Base-by-base conservation (phyloP, 1,140 invertebrate genomes). In the Pygmarrhopalites habei region DNA sequence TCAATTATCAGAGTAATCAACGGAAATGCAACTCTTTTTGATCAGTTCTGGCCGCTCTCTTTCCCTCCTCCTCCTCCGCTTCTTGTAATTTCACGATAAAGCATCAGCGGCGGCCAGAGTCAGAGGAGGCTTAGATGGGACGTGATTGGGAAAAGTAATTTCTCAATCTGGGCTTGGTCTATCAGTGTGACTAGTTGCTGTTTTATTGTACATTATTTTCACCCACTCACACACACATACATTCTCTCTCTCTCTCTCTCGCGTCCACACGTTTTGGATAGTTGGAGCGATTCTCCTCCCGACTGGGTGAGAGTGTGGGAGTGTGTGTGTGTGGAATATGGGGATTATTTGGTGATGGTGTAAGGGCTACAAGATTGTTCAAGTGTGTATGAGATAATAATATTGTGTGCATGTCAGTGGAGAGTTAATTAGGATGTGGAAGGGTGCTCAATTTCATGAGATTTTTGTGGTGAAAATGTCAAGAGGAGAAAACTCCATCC, bases 1-100 rank as follows among this genome's bases (percentile, higher is more conserved):
- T 69, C 68, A 69, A 69, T 69, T 69, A 69, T 69, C 68, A 64
- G 56, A 66, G 64, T 69, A 69, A 69, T 69, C 68, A 69, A 69
- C 29, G 64, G 64, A 69, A 69, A 66, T 65, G 66, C 62, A 64
- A 62, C 62, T 65, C 62, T 63, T 63, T 65, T 58, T 66, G 67
- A 69, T 66, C 67, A 69, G 57, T 69, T 62, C 59, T 61, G 47
- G 21, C 52, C 58, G 15, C 58, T 56, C 52, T 60, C 58, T 52
- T 55, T 41, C 44, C 30, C 35, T 52, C 32, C 46, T 57, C 25
- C 25, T 10, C 25, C 39, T 35, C 55, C 32, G 15, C 32, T 58
- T n/a, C 62, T 63, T 67, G 59, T 67, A 75, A 76, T 76, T 76
- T 74, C 73, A 53, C 72, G 65, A 67, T 67, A 67, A 67, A 67